Evolutionary conservation across 1,140 invertebrate species (phyloP).

Genomic region (Conopomorpha cramerella): DNA sequence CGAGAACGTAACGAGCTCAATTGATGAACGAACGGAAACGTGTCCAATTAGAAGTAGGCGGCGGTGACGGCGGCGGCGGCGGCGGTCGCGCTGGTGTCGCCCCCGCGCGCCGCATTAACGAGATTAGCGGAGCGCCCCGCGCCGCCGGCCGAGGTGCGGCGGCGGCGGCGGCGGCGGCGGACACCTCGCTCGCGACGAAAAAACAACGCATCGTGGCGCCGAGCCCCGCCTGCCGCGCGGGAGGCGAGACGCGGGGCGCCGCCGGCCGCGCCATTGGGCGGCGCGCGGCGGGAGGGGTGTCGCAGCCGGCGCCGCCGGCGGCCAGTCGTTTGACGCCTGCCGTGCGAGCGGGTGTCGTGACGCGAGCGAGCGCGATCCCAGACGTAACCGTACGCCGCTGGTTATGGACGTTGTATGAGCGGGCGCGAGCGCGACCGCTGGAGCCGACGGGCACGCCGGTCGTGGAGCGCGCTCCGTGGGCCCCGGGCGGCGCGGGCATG

Average conservation of each 20-base stretch:
- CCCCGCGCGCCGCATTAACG: slow-evolving; percentile 38
- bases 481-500: slow-evolving; percentile 65
- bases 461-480: slow-evolving; percentile 59
- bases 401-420: slow-evolving; percentile 49
- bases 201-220: slow-evolving; percentile 29
- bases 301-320: slow-evolving; percentile 36
- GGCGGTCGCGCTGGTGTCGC: slow-evolving; percentile 13
- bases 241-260: slow-evolving; percentile 12
- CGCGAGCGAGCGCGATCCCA: slow-evolving; percentile 26
- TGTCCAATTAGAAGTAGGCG: slow-evolving; percentile 54
- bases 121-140: slow-evolving; percentile 31
- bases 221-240: slow-evolving; percentile 14
- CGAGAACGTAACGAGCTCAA: slow-evolving; percentile 46
- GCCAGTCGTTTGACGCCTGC: slow-evolving; percentile 54
- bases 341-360: slow-evolving; percentile 59
- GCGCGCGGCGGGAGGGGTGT: slow-evolving; percentile 38
- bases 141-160: slow-evolving; percentile 7
- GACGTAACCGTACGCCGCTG: slow-evolving; percentile 39
- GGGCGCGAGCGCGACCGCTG: slow-evolving; percentile 36
- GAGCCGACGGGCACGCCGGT: slow-evolving; percentile 42
- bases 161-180: slow-evolving; percentile 45
- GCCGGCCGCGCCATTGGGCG: slow-evolving; percentile 36
- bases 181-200: slow-evolving; percentile 40
- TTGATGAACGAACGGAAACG: slow-evolving; percentile 55
- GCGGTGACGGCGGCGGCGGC: slow-evolving; percentile 12